Evolutionary conservation across 2,797 vertebrate species (phyloP).

Genomic region (Chelmon rostratus): DNA sequence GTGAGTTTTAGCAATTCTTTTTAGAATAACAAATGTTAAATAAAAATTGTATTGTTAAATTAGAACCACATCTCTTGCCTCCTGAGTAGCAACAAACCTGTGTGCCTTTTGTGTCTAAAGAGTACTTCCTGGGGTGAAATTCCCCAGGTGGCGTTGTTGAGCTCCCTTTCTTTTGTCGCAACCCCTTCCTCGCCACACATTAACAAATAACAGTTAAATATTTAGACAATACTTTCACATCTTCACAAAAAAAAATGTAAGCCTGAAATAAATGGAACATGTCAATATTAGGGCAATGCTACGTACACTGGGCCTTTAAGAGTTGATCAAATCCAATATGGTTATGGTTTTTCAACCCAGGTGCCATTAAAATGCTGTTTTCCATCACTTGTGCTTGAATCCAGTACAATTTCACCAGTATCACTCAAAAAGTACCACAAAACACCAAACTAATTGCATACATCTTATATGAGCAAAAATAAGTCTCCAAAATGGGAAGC

Average conservation of each 20-base stretch:
- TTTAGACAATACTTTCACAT: not conserved
- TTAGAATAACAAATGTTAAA: too few species aligned
- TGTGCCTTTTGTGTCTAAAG: too few species aligned
- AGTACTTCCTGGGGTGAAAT: too few species aligned
- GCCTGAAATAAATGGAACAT: not conserved
- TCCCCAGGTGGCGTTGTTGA: too few species aligned
- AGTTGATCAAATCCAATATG: not conserved
- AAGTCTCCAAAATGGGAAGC: not conserved
- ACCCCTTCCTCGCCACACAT: too few species aligned
- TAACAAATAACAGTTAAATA: too few species aligned
- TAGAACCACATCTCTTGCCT: too few species aligned
- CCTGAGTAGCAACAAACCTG: too few species aligned
- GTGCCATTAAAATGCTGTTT: not conserved
- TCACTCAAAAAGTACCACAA: too few species aligned
- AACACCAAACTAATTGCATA: not conserved
- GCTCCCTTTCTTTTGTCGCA: too few species aligned
- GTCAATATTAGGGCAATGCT: not conserved
- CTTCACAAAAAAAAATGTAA: not conserved
- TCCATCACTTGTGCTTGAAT: not conserved
- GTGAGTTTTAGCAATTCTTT: too few species aligned
- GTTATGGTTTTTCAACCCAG: not conserved
- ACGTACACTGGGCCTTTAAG: not conserved
- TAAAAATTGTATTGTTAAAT: too few species aligned
- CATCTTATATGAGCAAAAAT: not conserved
- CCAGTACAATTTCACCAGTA: not conserved